These are phyloP conservation scores for Acronicta leporina DNA, from an alignment of 2,888 invertebrate genomes.

Conservation along the genomic window DNA sequence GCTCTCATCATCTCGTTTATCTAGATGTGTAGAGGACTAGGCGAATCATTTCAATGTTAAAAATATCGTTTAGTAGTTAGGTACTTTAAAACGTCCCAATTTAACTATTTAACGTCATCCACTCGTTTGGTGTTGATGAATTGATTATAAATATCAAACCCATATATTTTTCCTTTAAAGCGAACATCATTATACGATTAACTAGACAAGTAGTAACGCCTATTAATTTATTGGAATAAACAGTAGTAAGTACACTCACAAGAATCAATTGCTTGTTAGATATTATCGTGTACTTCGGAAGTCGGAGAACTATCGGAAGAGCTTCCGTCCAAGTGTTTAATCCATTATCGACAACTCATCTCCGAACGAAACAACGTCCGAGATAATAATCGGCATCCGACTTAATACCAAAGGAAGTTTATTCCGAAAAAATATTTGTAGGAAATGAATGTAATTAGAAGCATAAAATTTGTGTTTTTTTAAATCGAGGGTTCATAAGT, in stretches of 20 bases:
- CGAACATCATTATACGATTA: background rate
- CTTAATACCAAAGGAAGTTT: slow-evolving; percentile 11
- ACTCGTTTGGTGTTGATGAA: no score
- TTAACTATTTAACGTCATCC: no score
- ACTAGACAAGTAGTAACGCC: slow-evolving; percentile 11
- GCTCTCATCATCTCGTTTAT: no score
- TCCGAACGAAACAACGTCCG: slow-evolving; percentile 31
- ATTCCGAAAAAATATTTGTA: slow-evolving; percentile 11
- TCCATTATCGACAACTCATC: slow-evolving; percentile 28
- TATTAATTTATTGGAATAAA: slow-evolving; percentile 12
- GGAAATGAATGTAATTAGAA: slow-evolving; percentile 26
- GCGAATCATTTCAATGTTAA: no score
- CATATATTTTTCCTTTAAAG: no score
- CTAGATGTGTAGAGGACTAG: no score
- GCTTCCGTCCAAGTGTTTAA: slow-evolving; percentile 41
- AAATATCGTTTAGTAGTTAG: no score
- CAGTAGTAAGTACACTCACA: slow-evolving; percentile 13
- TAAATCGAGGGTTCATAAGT: slow-evolving; percentile 30
- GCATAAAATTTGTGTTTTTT: slow-evolving; percentile 31
- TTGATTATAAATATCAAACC: no score
- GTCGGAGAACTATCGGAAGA: slow-evolving; percentile 32
- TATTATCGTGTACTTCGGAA: slow-evolving; percentile 11
- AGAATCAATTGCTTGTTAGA: slow-evolving; percentile 19
- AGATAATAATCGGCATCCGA: slow-evolving; percentile 33
- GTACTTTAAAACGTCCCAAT: no score